Evolutionary conservation across 2,113 vertebrate genomes (phyloP), one percentile per base, ranked within the genome.

Genomic region (Labeo catla): DNA sequence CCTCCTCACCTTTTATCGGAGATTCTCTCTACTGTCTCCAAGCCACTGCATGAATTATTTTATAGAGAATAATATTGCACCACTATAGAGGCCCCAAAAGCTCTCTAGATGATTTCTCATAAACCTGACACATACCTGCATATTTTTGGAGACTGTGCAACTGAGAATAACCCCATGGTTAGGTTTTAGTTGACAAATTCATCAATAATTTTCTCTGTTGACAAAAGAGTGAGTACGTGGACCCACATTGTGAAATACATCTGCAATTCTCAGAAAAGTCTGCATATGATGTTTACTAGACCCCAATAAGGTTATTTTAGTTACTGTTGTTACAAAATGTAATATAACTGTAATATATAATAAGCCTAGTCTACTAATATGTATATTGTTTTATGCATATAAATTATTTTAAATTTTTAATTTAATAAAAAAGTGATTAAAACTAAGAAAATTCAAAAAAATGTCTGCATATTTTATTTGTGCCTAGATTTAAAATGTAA

Each of bases 11-110:
- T 80, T 85, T 87, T 79, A 87, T 87, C 52, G 13, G 23, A 74
- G 76, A 80, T 87, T 81, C 83, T 80, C 77, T 73, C 68, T 81
- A 84, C 77, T 84, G 76, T 84, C 66, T 74, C 43, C n/a, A 28
- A 74, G 65, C 39, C 82, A 59, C 57, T 74, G 82, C 83, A 85
- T 81, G 66, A 85, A 87, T 85, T 85, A 84, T 84, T 87, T 87
- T 77, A 84, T 73, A 79, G 76, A 47, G 81, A 68, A 83, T 76
- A 77, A 83, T 77, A 72, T 16, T 81, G 84, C 36, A 47, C 57
- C 21, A 6, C 57, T 39, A 45, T 21, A 77, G 78, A 77, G 72
- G 86, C 34, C 70, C 47, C 81, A 43, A 54, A 61, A 57, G 43
- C 80, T 76, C 47, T 66, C 81, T 34, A 70, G 34, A 77, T 77